Conservation (phyloP, 53 echinoderm and acorn worm genomes). For the Henricia sp. region DNA sequence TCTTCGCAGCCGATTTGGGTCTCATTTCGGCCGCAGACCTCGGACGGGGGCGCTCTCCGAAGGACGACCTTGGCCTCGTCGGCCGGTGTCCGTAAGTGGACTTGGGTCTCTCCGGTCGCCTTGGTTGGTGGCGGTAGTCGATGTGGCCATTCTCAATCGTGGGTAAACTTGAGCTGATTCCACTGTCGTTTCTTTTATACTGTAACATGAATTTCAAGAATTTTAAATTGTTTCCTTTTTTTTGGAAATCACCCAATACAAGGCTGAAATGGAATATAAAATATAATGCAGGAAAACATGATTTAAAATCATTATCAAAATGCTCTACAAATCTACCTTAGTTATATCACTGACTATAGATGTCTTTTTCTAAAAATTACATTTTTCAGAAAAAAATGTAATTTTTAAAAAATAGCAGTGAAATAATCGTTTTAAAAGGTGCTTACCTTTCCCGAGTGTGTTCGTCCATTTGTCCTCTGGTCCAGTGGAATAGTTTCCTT, state of each 20-base stretch:
- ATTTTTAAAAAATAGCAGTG: no score
- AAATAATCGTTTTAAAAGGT: neutral
- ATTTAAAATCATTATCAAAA: no score
- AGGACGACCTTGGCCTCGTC: conserved; percentile 60
- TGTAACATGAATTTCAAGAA: neutral
- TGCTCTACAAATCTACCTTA: no score
- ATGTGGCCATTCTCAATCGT: conserved; percentile 52
- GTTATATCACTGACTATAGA: no score
- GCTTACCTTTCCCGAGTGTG: conserved; percentile 77
- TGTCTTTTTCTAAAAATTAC: no score
- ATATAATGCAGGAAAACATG: no score
- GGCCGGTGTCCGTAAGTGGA: conserved; percentile 85
- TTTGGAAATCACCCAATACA: neutral
- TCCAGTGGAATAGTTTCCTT: conserved; percentile 91
- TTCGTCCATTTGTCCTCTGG: conserved; percentile 57
- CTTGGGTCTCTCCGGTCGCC: conserved; percentile 88
- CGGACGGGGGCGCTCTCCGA: conserved; percentile 61
- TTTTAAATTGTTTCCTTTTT: neutral
- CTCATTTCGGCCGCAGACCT: conserved; percentile 60
- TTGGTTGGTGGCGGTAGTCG: conserved; percentile 46
- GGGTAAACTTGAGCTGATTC: conserved; percentile 69
- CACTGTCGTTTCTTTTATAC: conserved; percentile 42
- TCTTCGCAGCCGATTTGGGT: conserved; percentile 75
- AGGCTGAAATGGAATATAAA: conserved; percentile 17
- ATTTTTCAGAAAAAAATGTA: no score